Evolutionary conservation across 2,888 invertebrate genomes (phyloP).

Genomic region (Cistogaster globosa): DNA sequence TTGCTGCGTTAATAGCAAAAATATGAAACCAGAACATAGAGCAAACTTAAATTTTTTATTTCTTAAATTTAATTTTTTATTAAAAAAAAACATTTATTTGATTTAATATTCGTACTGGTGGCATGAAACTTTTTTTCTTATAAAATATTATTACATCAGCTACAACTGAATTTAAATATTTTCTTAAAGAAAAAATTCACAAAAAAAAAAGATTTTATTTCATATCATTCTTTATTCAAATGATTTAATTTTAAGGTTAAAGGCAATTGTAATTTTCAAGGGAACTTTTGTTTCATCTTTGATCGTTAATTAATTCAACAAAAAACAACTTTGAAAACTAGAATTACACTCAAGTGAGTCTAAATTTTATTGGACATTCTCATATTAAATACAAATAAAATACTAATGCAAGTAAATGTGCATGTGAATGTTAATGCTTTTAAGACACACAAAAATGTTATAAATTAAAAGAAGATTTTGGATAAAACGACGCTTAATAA

Average conservation of each 20-base stretch:
- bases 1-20: too few species aligned
- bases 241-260: conserved; percentile 20
- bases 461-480: conserved; percentile 8
- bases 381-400: not conserved
- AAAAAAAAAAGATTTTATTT: not conserved
- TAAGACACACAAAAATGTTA: not conserved
- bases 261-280: not conserved
- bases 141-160: too few species aligned
- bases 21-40: too few species aligned
- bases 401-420: not conserved
- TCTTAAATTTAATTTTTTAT: too few species aligned
- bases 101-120: too few species aligned
- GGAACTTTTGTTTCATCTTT: not conserved
- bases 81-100: too few species aligned
- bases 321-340: not conserved
- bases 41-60: too few species aligned
- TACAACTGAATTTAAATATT: too few species aligned
- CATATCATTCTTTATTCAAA: not conserved
- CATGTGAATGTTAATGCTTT: not conserved
- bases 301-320: conserved; percentile 10
- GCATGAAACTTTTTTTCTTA: too few species aligned
- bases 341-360: conserved; percentile 2
- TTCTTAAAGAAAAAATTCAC: too few species aligned
- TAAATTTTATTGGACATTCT: not conserved
- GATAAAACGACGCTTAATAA: conserved; percentile 32